phyloP scores from a whole-genome alignment of 2,113 vertebrate species.

The Neotragus moschatus region DNA sequence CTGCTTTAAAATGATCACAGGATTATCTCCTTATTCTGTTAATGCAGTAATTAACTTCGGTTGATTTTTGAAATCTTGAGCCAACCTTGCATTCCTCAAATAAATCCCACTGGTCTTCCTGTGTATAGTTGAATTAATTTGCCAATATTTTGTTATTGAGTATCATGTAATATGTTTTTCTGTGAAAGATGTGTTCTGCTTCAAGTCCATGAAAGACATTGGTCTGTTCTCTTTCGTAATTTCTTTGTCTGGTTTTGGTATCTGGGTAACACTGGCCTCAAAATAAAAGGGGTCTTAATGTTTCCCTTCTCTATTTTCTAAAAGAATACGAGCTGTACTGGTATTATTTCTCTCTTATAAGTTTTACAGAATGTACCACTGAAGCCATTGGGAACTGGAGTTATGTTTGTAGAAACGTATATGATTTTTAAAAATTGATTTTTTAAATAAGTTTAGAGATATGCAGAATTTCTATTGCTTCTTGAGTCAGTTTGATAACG shows the following conservation, averaged over 20 bases:
- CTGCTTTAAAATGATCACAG: not conserved
- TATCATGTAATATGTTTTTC: not conserved
- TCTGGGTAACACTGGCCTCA: not conserved
- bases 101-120: not conserved
- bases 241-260: not conserved
- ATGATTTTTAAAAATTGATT: not conserved
- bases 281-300: not conserved
- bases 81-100: not conserved
- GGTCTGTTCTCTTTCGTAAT: not conserved
- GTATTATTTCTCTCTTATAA: not conserved
- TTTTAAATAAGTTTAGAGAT: not conserved
- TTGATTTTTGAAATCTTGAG: not conserved
- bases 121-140: too few species aligned
- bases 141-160: not conserved
- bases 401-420: not conserved
- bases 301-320: not conserved
- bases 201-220: not conserved
- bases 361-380: not conserved
- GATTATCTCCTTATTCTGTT: not conserved
- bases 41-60: not conserved
- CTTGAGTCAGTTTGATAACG: not conserved
- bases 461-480: not conserved
- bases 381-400: not conserved
- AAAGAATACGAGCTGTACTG: not conserved
- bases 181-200: not conserved